These are phyloP conservation scores for Tretioscincus oriximinensis DNA, from an alignment of 2,113 vertebrate genomes.

Conservation along the genomic window DNA sequence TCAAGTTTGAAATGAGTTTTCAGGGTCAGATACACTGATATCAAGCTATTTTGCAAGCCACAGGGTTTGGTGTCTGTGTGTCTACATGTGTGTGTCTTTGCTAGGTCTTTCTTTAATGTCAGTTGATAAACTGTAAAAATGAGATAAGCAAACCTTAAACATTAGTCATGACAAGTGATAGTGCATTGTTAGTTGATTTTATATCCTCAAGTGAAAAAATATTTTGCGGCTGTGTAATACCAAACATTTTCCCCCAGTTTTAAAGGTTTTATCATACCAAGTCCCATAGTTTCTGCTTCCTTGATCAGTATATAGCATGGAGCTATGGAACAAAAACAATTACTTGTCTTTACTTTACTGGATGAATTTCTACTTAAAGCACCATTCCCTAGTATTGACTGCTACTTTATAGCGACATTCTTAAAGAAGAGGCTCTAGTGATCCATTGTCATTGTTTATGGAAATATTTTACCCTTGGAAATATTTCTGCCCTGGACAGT, in stretches of 20 bases:
- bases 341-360: too few species aligned
- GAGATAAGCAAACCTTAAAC: neutral
- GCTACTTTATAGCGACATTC: too few species aligned
- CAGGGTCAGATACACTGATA: neutral
- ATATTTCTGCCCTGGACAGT: too few species aligned
- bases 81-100: neutral
- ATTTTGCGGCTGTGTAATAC: neutral
- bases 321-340: too few species aligned
- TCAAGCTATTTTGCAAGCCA: neutral
- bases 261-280: neutral
- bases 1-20: conserved; percentile 27
- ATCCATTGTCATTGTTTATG: too few species aligned
- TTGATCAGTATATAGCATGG: too few species aligned
- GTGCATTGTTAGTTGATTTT: neutral
- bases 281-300: too few species aligned
- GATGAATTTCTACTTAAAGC: too few species aligned
- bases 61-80: neutral
- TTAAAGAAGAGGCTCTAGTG: too few species aligned
- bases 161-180: neutral
- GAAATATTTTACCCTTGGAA: too few species aligned
- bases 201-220: neutral
- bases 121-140: neutral
- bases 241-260: neutral
- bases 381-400: too few species aligned
- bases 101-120: neutral